Base-by-base conservation (phyloP, 2,113 vertebrate genomes). In the Dasyprocta punctata region DNA sequence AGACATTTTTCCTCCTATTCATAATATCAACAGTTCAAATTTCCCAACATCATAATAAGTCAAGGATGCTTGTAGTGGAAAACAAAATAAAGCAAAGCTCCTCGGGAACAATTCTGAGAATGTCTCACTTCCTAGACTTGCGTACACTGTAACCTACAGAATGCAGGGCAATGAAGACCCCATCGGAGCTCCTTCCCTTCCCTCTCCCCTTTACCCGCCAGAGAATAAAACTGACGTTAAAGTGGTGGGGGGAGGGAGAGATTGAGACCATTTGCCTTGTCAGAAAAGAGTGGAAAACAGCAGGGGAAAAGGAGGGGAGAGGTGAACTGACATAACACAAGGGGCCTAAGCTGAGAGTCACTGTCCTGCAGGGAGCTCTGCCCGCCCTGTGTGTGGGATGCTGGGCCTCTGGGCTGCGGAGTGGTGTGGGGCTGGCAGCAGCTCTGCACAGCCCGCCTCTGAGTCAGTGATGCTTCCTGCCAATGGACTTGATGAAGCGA, bases 391-490 rank as follows among this genome's bases (percentile, higher is more conserved):
- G 87, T 97, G 96, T 95, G 96, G 97, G 95, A 97, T 95, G 94
- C 91, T 89, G 95, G 96, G 92, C 94, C 95, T 97, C 93, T 86
- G 63, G 86, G 78, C 61, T 11, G 96, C 97, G 86, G 83, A 90
- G 90, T 89, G 80, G 24, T 84, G 19, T 97, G 98, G 97, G 95
- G 61, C 80, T 98, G 97, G 97, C 97, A 96, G 97, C 92, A 98
- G 94, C 98, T 98, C 98, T 97, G 98, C 97, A 96, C 95, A 98
- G 98, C 93, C 98, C 98, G 97, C 96, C 98, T 98, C 98, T 97
- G 95, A 98, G 94, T 96, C 69, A 36, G 47, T 0, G 83, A 97
- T 97, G 95, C 90, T 98, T 97, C 96, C 93, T 97, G 98, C 98
- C 94, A 94, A 96, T 95, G 98, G 98, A 97, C 94, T 97, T 97